A percentile compares a stretch with the other conserved stretches of the same genome.
Evolutionary conservation across 2,797 vertebrate species (phyloP).

Genomic region (Acrossocheilus wenchowensis): DNA sequence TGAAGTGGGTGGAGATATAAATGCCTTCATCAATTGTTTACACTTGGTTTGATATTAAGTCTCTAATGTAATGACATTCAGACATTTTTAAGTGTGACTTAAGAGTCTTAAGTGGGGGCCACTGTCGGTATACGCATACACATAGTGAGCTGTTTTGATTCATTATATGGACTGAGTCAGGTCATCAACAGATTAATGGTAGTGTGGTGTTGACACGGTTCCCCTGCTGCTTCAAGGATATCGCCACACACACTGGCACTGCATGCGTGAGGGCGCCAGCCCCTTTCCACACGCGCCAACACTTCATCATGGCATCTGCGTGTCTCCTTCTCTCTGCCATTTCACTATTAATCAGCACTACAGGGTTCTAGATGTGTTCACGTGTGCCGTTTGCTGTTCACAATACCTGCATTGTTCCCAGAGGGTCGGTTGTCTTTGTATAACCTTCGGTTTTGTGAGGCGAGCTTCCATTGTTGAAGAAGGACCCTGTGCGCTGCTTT

Average conservation of each 20-base stretch:
- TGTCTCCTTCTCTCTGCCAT: neutral
- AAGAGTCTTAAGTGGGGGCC: neutral
- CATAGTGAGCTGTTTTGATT: neutral
- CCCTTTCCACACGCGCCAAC: neutral
- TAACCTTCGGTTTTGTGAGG: constrained; percentile 39
- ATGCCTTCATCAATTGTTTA: neutral
- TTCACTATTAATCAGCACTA: constrained; percentile 38
- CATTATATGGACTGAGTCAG: constrained; percentile 15
- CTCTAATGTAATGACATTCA: neutral
- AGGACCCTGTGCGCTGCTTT: constrained; percentile 30
- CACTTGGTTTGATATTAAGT: neutral
- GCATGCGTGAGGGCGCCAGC: neutral
- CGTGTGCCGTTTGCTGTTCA: neutral
- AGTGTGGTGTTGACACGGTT: constrained; percentile 12
- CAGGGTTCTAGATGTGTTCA: neutral
- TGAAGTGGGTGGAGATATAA: neutral
- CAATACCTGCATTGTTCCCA: constrained; percentile 31
- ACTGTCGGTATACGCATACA: neutral
- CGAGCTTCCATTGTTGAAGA: constrained; percentile 8
- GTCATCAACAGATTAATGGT: constrained; percentile 33
- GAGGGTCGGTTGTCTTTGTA: constrained; percentile 16
- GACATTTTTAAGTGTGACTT: constrained; percentile 5
- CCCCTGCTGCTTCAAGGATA: constrained; percentile 33
- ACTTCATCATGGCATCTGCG: constrained; percentile 20
- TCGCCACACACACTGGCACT: neutral